phyloP scores from a whole-genome alignment of 2,113 vertebrate species.

The Cyrtonyx montezumae region DNA sequence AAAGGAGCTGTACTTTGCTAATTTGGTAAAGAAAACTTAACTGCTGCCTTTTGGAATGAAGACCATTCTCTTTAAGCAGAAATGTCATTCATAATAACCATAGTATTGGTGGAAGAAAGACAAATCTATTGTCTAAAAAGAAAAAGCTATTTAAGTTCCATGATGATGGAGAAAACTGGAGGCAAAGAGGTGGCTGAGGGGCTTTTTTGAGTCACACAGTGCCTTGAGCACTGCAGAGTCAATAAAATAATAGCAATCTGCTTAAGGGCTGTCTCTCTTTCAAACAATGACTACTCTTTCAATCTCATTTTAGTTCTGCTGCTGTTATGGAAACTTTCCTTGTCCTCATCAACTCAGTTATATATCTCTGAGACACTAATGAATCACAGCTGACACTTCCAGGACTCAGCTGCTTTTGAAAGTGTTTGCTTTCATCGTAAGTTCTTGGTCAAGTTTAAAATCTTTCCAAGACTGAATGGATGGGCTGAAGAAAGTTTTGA shows the following conservation, averaged over 20 bases:
- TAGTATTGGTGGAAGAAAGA: constrained; percentile 35
- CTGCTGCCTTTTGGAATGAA: not conserved
- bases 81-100: constrained; percentile 31
- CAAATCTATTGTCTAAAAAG: constrained; percentile 49
- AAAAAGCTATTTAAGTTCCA: constrained; percentile 50
- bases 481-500: not conserved
- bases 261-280: constrained; percentile 17
- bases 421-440: not conserved
- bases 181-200: constrained; percentile 37
- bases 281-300: constrained; percentile 41
- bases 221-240: not conserved
- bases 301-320: constrained; percentile 24
- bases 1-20: not conserved
- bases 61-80: constrained; percentile 29
- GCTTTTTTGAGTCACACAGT: constrained; percentile 15
- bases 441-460: not conserved
- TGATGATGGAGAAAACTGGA: constrained; percentile 39
- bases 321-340: constrained; percentile 53
- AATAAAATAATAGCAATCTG: constrained; percentile 47
- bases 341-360: constrained; percentile 2
- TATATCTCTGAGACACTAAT: not conserved
- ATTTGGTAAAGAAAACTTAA: constrained; percentile 7
- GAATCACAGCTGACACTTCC: constrained; percentile 39
- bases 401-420: not conserved
- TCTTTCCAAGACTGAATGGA: not conserved